phyloP scores from a whole-genome alignment of 2,797 vertebrate genomes.

The Hippopotamyrus pictus region DNA sequence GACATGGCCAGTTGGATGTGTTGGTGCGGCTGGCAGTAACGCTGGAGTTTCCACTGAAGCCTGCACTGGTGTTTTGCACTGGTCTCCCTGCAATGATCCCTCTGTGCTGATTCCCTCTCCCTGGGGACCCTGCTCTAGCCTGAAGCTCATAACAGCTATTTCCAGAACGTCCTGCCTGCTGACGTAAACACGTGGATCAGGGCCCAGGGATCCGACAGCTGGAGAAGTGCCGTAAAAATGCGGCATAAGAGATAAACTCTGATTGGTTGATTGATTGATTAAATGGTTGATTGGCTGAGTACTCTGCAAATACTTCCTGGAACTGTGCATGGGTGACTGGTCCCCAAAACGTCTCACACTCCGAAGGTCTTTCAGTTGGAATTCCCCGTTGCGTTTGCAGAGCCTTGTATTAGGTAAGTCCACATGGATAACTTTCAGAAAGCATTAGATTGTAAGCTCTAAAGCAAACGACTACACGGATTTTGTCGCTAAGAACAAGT shows the following conservation, averaged over 20 bases:
- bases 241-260: neutral
- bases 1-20: constrained; percentile 13
- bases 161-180: neutral
- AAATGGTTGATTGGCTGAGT: neutral
- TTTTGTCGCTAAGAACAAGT: neutral
- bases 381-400: neutral
- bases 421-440: neutral
- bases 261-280: constrained; percentile 2
- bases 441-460: neutral
- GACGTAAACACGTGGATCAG: neutral
- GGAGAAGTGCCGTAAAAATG: neutral
- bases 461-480: neutral
- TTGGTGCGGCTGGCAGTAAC: neutral
- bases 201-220: neutral
- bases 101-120: neutral
- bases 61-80: neutral
- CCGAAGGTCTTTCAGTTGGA: neutral
- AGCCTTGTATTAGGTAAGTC: neutral
- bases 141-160: neutral
- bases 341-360: neutral
- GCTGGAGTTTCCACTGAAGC: constrained; percentile 14
- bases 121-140: neutral
- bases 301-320: neutral
- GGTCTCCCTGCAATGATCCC: neutral
- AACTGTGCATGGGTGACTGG: neutral